phyloP scores from a whole-genome alignment of 2,113 vertebrate genomes.

The Nematolebias whitei region DNA sequence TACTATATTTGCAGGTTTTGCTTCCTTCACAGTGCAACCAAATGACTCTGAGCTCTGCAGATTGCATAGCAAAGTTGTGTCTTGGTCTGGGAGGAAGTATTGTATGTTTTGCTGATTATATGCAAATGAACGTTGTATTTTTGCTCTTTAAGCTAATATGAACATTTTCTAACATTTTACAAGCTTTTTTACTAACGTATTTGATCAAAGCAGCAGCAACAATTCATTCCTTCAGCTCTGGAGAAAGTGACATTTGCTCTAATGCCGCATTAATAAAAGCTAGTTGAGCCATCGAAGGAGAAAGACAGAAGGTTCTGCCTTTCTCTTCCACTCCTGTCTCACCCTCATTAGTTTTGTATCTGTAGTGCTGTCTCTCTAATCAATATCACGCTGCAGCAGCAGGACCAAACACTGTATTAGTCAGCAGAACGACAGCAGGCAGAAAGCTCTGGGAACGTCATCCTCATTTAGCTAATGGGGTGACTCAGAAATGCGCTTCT shows the following conservation, averaged over 20 bases:
- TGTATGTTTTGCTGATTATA: no score
- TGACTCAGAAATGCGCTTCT: slow-evolving; percentile 50
- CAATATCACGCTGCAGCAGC: slow-evolving; percentile 64
- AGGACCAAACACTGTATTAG: slow-evolving; percentile 58
- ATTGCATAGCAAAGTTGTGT: no score
- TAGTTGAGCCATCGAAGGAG: slow-evolving; percentile 1
- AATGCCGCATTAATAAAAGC: slow-evolving; percentile 29
- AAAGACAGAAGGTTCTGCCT: slow-evolving; percentile 28
- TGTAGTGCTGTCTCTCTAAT: slow-evolving; percentile 57
- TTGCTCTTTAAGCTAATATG: no score
- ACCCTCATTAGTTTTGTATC: slow-evolving; percentile 23
- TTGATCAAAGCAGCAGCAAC: slow-evolving; percentile 15
- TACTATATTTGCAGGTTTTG: no score
- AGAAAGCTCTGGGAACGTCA: slow-evolving; percentile 62
- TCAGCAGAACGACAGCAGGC: slow-evolving; percentile 63
- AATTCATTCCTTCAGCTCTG: slow-evolving; percentile 28
- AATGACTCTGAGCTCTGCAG: no score
- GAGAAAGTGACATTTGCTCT: slow-evolving; percentile 31
- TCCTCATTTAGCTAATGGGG: slow-evolving; percentile 52
- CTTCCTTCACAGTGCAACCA: no score
- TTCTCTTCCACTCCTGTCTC: slow-evolving; percentile 24
- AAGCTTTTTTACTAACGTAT: no score
- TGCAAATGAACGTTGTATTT: no score
- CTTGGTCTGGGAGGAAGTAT: no score
- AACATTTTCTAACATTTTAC: no score